Percentiles rank a stretch among this genome's conserved stretches.
Conservation (phyloP, 2,888 invertebrate genomes). For the Eudemis profundana region DNA sequence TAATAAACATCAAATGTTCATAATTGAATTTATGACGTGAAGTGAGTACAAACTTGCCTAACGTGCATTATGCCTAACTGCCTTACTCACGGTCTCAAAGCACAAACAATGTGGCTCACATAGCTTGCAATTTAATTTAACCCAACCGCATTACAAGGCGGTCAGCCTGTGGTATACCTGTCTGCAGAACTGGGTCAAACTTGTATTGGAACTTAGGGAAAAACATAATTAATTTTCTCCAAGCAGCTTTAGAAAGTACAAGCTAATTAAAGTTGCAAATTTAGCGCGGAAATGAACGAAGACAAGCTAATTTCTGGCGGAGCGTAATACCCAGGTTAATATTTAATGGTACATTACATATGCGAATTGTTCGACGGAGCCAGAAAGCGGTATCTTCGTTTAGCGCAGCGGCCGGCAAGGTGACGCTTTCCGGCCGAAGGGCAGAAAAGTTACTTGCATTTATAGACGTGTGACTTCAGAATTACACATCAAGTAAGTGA, state of each 20-base stretch:
- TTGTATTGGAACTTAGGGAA: constrained; percentile 15
- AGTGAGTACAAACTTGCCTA: constrained; percentile 11
- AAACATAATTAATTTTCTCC: constrained; percentile 8
- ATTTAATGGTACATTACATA: too few species aligned
- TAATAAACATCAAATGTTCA: background rate
- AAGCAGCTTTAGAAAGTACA: background rate
- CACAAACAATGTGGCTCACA: constrained; percentile 31
- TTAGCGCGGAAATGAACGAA: background rate
- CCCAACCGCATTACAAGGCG: constrained; percentile 38
- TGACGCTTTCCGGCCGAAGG: too few species aligned
- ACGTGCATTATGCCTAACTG: constrained; percentile 13
- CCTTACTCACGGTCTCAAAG: constrained; percentile 29
- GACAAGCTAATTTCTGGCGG: background rate
- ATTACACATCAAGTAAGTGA: too few species aligned
- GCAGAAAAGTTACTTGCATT: too few species aligned
- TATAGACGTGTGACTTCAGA: too few species aligned
- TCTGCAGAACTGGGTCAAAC: constrained; percentile 36
- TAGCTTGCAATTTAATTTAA: constrained; percentile 42
- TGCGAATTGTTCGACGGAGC: too few species aligned
- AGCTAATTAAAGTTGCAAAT: background rate
- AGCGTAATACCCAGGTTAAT: too few species aligned
- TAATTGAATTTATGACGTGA: background rate
- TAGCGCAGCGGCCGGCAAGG: too few species aligned
- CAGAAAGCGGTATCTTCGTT: too few species aligned
- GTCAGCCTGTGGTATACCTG: constrained; percentile 25